These are phyloP conservation scores for Thyatira batis DNA, from an alignment of 2,888 invertebrate genomes.

Conservation along the genomic window DNA sequence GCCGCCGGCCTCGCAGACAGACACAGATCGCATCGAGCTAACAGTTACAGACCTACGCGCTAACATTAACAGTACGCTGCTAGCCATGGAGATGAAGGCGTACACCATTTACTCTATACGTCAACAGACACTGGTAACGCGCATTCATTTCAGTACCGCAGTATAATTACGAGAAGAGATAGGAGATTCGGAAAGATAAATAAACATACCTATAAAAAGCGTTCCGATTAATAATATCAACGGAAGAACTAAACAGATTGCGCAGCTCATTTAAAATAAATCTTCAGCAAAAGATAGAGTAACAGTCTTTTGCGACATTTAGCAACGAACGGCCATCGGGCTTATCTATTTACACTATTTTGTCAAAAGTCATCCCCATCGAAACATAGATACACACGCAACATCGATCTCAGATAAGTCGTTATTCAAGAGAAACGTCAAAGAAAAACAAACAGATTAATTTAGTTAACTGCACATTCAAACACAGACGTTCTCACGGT, in stretches of 20 bases:
- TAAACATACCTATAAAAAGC: conserved; percentile 82
- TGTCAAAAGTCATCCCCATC: conserved; percentile 78
- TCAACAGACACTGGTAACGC: conserved; percentile 77
- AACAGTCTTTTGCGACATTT: conserved; percentile 81
- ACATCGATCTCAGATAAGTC: conserved; percentile 81
- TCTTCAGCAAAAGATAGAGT: conserved; percentile 80
- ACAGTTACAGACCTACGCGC: conserved; percentile 74
- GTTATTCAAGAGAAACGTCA: conserved; percentile 82
- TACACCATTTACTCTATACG: conserved; percentile 75
- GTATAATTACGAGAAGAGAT: conserved; percentile 74
- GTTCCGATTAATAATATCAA: conserved; percentile 74
- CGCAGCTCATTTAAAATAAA: conserved; percentile 82
- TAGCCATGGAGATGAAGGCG: conserved; percentile 80
- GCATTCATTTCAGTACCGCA: conserved; percentile 79
- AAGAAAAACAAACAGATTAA: conserved; percentile 81
- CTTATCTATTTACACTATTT: conserved; percentile 80
- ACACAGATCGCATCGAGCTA: conserved; percentile 75
- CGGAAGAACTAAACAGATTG: conserved; percentile 81
- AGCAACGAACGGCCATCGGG: conserved; percentile 83
- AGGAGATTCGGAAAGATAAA: conserved; percentile 79
- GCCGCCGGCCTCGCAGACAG: conserved; percentile 64
- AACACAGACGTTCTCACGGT: conserved; percentile 82
- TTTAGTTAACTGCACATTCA: conserved; percentile 79
- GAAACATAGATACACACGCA: conserved; percentile 82
- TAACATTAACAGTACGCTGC: conserved; percentile 78